Base-by-base conservation (phyloP, 2,797 vertebrate species). In the Helostoma temminkii region DNA sequence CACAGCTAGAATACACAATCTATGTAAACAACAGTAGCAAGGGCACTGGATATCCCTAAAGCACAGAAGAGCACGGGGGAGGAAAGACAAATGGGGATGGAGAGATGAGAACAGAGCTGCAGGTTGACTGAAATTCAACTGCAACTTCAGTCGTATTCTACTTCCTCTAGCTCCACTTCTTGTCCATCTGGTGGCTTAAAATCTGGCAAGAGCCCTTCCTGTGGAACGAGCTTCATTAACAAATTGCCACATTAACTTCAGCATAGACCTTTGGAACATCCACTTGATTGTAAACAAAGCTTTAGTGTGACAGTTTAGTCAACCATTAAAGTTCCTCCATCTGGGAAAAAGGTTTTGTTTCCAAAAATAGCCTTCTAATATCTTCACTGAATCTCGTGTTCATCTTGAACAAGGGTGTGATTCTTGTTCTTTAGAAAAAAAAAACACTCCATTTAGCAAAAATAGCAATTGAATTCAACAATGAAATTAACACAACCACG, bases 1-100 rank as follows among this genome's bases (percentile, higher is more conserved):
- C 69, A 64, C 81, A 84, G 50, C 64, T 49, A 48, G 88, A 90
- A 89, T 86, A 72, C 83, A 71, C 77, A 90, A 85, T 87, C 67
- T n/a, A 78, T 47, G 48, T 57, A 77, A 74, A 80, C 70, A 77
- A 71, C 63, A 18, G 49, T 32, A 47, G 53, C 26, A 1, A 50
- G 21, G 58, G 55, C 62, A 56, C 71, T 68, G 46, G 34, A 50
- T 58, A 71, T 78, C 67, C 47, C 47, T 68, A 24, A 61, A 54
- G 68, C 76, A 68, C 54, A 28, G 54, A 36, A 53, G 48, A 47
- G n/a, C 32, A 21, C 0, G 0, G 37, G 19, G 30, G 37, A 39
- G 30, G 41, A 34, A 61, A 43, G 37, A 66, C n/a, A 11, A 42
- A 79, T 53, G 41, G 22, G 36, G 19, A 62, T 46, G 68, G 65